Base-by-base conservation (phyloP, 2,888 invertebrate species). In the Sepiola atlantica region DNA sequence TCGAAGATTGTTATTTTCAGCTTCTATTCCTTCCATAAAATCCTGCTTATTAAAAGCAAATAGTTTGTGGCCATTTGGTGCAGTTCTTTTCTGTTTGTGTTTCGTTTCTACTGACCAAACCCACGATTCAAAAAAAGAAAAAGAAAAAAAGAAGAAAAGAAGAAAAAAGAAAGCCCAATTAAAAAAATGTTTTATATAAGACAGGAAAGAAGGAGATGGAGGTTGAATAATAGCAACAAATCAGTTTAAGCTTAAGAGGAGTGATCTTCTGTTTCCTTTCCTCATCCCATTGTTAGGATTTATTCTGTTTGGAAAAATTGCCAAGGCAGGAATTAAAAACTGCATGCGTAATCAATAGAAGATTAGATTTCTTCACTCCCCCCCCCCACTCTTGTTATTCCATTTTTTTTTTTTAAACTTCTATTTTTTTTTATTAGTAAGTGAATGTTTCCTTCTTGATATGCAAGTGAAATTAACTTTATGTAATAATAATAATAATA, bases 321-420 rank as follows among this genome's bases (percentile, higher is more conserved):
- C 16, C 77, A n/a, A 77, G 12, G n/a, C 14, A 77, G n/a, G 77
- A 77, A 77, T 77, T 77, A 77, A 77, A 77, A 77, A 77, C 16
- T 77, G 77, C n/a, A 77, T 77, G n/a, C n/a, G n/a, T 16, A 77
- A 77, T 77, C n/a, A 77, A 77, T 77, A n/a, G n/a, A 77, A 77
- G 77, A 77, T n/a, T 77, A 77, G n/a, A 28, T 77, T n/a, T 12
- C n/a, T 77, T 77, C n/a, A 14, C n/a, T 77, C n/a, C 10, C 21
- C 24, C 24, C 24, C 24, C 24, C 21, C 61, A 21, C 28, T 24
- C 77, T 32, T 18, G n/a, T 77, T 77, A n/a, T 77, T 77, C n/a
- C n/a, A 32, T 18, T 18, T 32, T n/a, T 32, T 4, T 32, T 77
- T 77, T 32, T 32, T n/a, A n/a, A n/a, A 12, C n/a, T 14, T 77